Evolutionary conservation across 2,888 invertebrate genomes (phyloP).

Genomic region (Desoria tigrina): DNA sequence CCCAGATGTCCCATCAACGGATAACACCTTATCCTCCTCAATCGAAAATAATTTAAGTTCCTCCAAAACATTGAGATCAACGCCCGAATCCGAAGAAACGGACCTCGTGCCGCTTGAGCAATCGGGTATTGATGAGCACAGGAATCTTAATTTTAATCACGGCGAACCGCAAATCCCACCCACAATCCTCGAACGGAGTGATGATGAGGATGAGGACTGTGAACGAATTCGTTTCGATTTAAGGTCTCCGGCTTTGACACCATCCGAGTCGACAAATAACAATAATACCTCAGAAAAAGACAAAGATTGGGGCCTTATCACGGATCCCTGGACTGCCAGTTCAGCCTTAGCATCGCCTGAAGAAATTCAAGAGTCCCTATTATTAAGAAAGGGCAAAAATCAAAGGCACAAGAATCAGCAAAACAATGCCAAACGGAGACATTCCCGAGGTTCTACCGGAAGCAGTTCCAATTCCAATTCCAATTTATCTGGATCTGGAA

Average conservation of each 20-base stretch:
- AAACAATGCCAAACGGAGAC: neutral
- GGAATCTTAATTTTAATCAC: no score
- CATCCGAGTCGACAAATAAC: neutral
- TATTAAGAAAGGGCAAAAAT: neutral
- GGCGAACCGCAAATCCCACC: no score
- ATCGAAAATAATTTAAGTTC: no score
- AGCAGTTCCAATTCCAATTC: neutral
- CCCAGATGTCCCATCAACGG: neutral
- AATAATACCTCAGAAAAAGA: no score
- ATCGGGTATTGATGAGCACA: no score
- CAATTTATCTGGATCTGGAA: neutral
- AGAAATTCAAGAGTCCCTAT: neutral
- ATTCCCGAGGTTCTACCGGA: neutral
- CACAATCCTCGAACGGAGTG: no score
- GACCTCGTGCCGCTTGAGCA: neutral
- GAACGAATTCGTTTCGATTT: no score
- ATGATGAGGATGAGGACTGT: constrained; percentile 9
- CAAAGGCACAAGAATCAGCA: neutral
- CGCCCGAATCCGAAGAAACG: neutral
- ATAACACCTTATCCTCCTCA: no score
- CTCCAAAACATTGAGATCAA: no score
- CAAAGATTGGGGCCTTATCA: constrained; percentile 10
- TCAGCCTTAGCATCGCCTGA: neutral
- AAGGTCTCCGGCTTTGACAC: no score
- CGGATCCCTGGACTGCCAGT: constrained; percentile 7